Evolutionary conservation across 2,888 invertebrate species (phyloP).

Genomic region (Caenorhabditis sinica): DNA sequence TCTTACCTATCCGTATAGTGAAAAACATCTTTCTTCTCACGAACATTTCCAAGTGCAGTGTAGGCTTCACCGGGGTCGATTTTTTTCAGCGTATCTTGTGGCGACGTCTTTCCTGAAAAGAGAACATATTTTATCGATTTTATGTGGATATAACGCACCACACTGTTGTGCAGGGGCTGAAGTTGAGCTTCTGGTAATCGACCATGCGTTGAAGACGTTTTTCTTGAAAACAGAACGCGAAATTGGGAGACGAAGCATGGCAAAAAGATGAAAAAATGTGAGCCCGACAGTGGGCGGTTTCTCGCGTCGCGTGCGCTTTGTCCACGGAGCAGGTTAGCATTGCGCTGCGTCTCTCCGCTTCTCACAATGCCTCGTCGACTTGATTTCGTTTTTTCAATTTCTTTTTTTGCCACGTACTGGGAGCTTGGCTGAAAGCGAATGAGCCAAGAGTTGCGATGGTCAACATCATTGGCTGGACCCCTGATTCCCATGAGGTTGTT

Average conservation of each 20-base stretch:
- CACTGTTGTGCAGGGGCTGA: slow-evolving; percentile 11
- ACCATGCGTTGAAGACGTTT: background rate
- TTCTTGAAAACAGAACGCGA: background rate
- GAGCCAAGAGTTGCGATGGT: slow-evolving; percentile 9
- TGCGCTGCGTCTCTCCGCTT: slow-evolving; percentile 36
- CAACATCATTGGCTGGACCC: slow-evolving; percentile 26
- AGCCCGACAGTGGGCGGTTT: slow-evolving; percentile 54
- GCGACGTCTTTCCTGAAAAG: background rate
- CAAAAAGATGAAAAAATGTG: slow-evolving; percentile 38
- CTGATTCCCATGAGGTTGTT: slow-evolving; percentile 15
- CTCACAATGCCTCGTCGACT: slow-evolving; percentile 23
- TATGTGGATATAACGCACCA: slow-evolving; percentile 8
- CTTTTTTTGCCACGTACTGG: background rate
- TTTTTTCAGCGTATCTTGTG: slow-evolving; percentile 35
- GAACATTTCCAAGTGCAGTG: slow-evolving; percentile 74
- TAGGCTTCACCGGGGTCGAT: slow-evolving; percentile 72
- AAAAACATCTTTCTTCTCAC: slow-evolving; percentile 73
- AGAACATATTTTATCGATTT: background rate
- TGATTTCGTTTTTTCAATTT: background rate
- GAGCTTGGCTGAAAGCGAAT: no score
- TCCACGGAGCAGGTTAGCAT: slow-evolving; percentile 33
- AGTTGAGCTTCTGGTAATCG: background rate
- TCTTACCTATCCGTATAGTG: slow-evolving; percentile 77
- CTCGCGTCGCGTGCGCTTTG: slow-evolving; percentile 50
- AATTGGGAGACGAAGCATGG: slow-evolving; percentile 27